Evolutionary conservation across 2,113 vertebrate species (phyloP).

Genomic region (Leptobrachium ailaonicum): DNA sequence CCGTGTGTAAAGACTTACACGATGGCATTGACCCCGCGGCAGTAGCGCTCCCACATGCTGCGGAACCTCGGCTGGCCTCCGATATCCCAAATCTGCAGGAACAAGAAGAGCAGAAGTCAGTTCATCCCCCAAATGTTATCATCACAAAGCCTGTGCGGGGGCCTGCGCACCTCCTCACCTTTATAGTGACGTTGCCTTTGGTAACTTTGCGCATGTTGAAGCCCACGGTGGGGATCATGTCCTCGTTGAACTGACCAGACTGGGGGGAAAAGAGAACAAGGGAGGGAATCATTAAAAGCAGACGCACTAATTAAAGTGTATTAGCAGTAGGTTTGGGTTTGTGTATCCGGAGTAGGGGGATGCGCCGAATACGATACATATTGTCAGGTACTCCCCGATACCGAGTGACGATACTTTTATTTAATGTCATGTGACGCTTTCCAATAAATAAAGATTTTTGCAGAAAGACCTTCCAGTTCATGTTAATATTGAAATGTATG

Average conservation of each 20-base stretch:
- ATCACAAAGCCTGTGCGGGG: no score
- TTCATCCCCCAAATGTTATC: no score
- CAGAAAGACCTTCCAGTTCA: no score
- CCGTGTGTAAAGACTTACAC: constrained; percentile 77
- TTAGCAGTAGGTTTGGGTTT: not conserved
- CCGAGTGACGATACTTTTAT: no score
- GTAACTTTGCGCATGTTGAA: constrained; percentile 87
- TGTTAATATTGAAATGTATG: no score
- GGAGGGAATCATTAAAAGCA: not conserved
- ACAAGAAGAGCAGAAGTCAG: constrained; percentile 15
- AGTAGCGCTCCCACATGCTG: constrained; percentile 99
- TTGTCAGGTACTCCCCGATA: no score
- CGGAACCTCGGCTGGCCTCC: constrained; percentile 98
- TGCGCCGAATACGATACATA: no score
- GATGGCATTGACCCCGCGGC: constrained; percentile 96
- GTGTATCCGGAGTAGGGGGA: not conserved
- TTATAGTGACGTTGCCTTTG: constrained; percentile 85
- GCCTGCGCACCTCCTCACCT: constrained; percentile 62
- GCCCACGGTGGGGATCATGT: constrained; percentile 85
- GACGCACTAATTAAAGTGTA: not conserved
- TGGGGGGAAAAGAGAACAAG: constrained; percentile 53
- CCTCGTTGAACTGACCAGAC: constrained; percentile 85
- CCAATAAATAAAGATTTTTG: no score
- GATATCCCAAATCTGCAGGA: constrained; percentile 94
- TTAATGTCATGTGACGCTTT: no score